Conservation (phyloP, 1,140 invertebrate species). For the Asbolus verrucosus region DNA sequence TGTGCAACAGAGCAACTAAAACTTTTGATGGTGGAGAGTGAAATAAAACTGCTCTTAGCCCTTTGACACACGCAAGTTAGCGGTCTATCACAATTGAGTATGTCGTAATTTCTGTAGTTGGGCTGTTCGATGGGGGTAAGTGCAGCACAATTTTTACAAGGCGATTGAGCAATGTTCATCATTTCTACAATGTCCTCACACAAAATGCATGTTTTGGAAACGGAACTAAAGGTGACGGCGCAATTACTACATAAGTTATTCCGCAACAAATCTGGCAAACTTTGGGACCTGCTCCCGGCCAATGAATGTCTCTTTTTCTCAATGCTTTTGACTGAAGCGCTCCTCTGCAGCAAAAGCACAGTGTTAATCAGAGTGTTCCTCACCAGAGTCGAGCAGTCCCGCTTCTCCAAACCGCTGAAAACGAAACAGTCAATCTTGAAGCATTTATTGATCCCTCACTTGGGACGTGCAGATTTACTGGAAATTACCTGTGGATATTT, state of each 20-base stretch:
- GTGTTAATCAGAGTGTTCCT: conserved; percentile 51
- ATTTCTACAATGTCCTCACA: conserved; percentile 54
- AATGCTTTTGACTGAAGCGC: conserved; percentile 25
- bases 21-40: conserved; percentile 62
- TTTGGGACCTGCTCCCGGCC: conserved; percentile 46
- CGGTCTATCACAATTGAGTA: conserved; percentile 49
- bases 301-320: conserved; percentile 4
- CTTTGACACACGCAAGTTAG: conserved; percentile 55
- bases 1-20: conserved; percentile 60
- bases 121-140: conserved; percentile 60
- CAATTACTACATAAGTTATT: conserved; percentile 47
- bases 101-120: conserved; percentile 58
- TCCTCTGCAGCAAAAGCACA: conserved; percentile 39
- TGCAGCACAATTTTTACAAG: conserved; percentile 61
- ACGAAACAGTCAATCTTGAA: conserved; percentile 44
- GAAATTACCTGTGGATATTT: conserved; percentile 5
- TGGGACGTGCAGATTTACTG: neutral
- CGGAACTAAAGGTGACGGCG: conserved; percentile 48
- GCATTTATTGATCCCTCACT: conserved; percentile 50
- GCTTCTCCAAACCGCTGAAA: conserved; percentile 53
- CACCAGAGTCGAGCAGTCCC: conserved; percentile 51
- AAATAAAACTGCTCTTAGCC: conserved; percentile 52
- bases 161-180: conserved; percentile 61
- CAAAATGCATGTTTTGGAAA: conserved; percentile 52
- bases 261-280: conserved; percentile 47